These are phyloP conservation scores for Perca schrenkii DNA, from an alignment of 2,113 vertebrate species.

Conservation along the genomic window DNA sequence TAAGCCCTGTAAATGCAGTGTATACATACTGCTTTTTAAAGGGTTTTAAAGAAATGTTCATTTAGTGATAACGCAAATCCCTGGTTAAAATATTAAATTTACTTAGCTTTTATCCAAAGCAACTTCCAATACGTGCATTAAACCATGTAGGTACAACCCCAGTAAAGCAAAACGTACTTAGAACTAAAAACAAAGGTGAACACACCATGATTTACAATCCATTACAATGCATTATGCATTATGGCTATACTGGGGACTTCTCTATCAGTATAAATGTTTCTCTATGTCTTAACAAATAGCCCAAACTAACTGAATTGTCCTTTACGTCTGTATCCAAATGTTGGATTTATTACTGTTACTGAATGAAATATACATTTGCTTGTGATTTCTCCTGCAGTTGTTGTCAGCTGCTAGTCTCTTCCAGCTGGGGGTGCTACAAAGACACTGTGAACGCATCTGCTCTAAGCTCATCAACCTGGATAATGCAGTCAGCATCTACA, in stretches of 20 bases:
- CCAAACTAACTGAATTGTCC: not conserved
- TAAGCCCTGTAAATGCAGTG: not conserved
- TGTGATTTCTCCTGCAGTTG: constrained; percentile 82
- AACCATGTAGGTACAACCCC: not conserved
- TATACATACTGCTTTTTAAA: not conserved
- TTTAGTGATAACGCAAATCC: not conserved
- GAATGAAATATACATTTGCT: not conserved
- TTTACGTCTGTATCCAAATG: not conserved
- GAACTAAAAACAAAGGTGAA: not conserved
- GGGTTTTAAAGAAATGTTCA: not conserved
- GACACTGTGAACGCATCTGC: constrained; percentile 95
- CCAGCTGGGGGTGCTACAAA: constrained; percentile 91
- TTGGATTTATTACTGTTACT: not conserved
- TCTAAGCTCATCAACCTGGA: constrained; percentile 90
- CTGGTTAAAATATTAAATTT: not conserved
- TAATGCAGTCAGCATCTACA: constrained; percentile 92
- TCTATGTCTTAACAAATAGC: not conserved
- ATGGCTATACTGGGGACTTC: not conserved
- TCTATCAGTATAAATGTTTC: not conserved
- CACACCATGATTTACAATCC: too few relatives aligned
- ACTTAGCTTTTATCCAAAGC: not conserved
- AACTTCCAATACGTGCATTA: not conserved
- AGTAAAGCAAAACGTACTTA: not conserved
- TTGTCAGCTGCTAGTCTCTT: constrained; percentile 93
- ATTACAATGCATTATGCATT: not conserved